These are phyloP conservation scores for Caenorhabditis becei DNA, from an alignment of 2,888 invertebrate genomes.

Conservation along the genomic window DNA sequence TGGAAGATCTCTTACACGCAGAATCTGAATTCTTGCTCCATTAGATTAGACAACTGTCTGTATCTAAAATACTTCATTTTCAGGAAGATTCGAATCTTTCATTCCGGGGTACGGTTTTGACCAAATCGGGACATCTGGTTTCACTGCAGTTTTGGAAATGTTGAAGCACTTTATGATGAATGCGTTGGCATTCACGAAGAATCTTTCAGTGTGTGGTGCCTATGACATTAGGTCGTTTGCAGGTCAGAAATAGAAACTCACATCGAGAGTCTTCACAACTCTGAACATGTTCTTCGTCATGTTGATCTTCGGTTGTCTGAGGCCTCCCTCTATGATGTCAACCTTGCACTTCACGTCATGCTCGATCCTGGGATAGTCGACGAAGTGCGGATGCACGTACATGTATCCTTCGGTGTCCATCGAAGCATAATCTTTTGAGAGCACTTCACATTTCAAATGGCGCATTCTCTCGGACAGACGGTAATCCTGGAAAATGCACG, in stretches of 20 bases:
- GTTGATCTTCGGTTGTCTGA: constrained; percentile 41
- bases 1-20: constrained; percentile 32
- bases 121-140: constrained; percentile 43
- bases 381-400: constrained; percentile 54
- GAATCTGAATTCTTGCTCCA: constrained; percentile 39
- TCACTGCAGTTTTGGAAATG: constrained; percentile 26
- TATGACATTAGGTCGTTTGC: constrained; percentile 8
- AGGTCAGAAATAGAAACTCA: neutral
- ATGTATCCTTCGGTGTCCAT: constrained; percentile 62
- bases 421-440: constrained; percentile 46
- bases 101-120: constrained; percentile 66
- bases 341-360: constrained; percentile 44
- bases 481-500: constrained; percentile 1
- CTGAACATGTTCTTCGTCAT: constrained; percentile 34
- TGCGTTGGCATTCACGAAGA: constrained; percentile 65
- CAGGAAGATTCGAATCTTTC: constrained; percentile 48
- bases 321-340: constrained; percentile 66
- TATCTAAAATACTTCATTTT: constrained; percentile 41
- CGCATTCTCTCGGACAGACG: constrained; percentile 54
- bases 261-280: constrained; percentile 45
- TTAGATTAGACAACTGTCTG: neutral
- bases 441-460: constrained; percentile 54
- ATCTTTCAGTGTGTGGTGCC: constrained; percentile 54
- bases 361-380: constrained; percentile 47
- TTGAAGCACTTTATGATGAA: constrained; percentile 63